Base-by-base conservation (phyloP, 2,797 vertebrate genomes). In the Lindbergichthys nudifrons region DNA sequence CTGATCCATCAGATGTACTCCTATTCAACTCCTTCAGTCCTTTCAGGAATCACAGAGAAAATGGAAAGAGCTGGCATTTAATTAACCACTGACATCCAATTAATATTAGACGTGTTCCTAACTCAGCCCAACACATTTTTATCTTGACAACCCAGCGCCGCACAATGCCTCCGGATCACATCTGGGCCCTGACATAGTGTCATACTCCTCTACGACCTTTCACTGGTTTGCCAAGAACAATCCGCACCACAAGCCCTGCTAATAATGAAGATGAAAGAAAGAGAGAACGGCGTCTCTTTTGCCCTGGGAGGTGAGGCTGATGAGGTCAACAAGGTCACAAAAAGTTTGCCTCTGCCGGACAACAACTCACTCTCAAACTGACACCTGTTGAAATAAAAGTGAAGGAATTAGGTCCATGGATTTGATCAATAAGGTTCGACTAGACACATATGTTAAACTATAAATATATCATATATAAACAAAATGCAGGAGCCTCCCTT, bases 211-310 rank as follows among this genome's bases (percentile, higher is more conserved):
- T 53, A 32, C 50, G 65, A 88, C 74, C 67, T 82, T 58, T 73
- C 48, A 66, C 26, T 1, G 23, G 32, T n/a, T 39, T 19, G 56
- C 53, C 50, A 43, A 60, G 53, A 50, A 39, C 72, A 71, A 14
- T 73, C 61, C 62, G 41, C 39, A 60, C 53, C 63, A 47, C 3
- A 2, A 69, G 75, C 65, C 46, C 46, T 64, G 65, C 60, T 86
- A 66, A 72, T 75, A 65, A 76, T 72, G 54, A 82, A 71, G 32
- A 70, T 50, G 65, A 74, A 65, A 84, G 60, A 64, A 26, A 9
- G 48, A 69, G 36, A 78, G 32, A 71, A 30, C 18, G 47, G 45
- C 68, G 77, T n/a, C 50, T 42, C 46, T 65, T 47, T 59, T 70
- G 57, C 46, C n/a, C 15, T 4, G 63, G 30, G 50, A 76, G 60